Percentiles rank a stretch among this genome's conserved stretches.
Evolutionary conservation across 2,797 vertebrate genomes (phyloP).

Genomic region (Macropodus opercularis): DNA sequence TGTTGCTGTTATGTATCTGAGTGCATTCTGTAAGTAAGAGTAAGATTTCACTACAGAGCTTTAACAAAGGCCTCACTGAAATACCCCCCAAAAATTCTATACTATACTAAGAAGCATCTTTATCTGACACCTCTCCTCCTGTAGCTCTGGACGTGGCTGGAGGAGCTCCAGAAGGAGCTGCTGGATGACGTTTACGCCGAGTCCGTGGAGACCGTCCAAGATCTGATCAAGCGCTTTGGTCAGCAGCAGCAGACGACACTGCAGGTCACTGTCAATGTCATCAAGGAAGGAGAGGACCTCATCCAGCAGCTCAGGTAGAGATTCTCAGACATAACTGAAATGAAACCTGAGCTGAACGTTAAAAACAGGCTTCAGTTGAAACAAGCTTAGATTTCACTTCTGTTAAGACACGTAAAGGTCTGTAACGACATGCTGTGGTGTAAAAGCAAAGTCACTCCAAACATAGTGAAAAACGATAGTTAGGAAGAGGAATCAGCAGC

Average conservation of each 20-base stretch:
- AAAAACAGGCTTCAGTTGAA: background rate
- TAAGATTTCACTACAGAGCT: too few species aligned
- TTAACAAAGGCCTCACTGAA: too few species aligned
- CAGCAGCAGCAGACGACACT: conserved; percentile 97
- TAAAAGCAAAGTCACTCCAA: background rate
- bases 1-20: too few species aligned
- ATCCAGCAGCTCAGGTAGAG: conserved; percentile 95
- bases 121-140: background rate
- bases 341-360: background rate
- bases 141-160: conserved; percentile 98
- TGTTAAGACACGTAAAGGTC: background rate
- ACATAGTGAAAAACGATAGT: background rate
- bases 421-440: background rate
- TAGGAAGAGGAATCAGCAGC: background rate
- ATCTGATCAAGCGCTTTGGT: conserved; percentile 96
- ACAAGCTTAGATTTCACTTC: background rate
- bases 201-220: conserved; percentile 97
- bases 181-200: conserved; percentile 98
- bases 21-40: too few species aligned
- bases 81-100: too few species aligned
- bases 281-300: conserved; percentile 98
- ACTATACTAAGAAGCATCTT: background rate
- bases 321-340: fast-evolving
- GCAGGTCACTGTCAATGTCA: conserved; percentile 96
- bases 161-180: conserved; percentile 97